Evolutionary conservation across 2,113 vertebrate genomes (phyloP).

Genomic region (Crotalus horridus): DNA sequence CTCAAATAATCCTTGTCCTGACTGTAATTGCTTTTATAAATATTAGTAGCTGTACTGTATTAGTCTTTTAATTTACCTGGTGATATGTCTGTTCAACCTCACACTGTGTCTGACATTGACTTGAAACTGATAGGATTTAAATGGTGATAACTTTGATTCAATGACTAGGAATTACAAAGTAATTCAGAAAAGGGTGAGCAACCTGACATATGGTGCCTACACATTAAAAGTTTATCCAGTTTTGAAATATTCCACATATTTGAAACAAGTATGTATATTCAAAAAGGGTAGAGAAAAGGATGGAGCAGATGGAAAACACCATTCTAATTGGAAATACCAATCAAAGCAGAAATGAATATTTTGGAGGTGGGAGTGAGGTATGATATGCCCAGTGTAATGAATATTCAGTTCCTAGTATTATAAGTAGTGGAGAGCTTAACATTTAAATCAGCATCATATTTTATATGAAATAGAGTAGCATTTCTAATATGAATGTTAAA

Average conservation of each 20-base stretch:
- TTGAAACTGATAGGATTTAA: slow-evolving; percentile 51
- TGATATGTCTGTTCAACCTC: slow-evolving; percentile 50
- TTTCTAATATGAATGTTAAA: neutral
- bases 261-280: neutral
- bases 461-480: neutral
- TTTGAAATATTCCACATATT: slow-evolving; percentile 1
- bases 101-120: slow-evolving; percentile 37
- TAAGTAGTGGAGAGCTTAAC: neutral
- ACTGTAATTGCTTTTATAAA: slow-evolving; percentile 55
- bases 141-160: slow-evolving; percentile 58
- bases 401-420: slow-evolving; percentile 21
- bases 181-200: slow-evolving; percentile 58
- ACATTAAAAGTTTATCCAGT: slow-evolving; percentile 34
- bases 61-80: slow-evolving; percentile 58
- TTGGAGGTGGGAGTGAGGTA: neutral
- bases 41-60: slow-evolving; percentile 51
- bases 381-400: slow-evolving; percentile 21
- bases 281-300: neutral
- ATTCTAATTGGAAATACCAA: slow-evolving; percentile 7
- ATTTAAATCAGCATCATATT: neutral
- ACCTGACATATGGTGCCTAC: neutral
- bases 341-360: slow-evolving; percentile 4
- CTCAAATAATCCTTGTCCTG: neutral
- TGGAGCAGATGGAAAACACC: neutral
- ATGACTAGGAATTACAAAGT: slow-evolving; percentile 44